These are phyloP conservation scores for Baronia brevicornis DNA, from an alignment of 2,888 invertebrate genomes.

Conservation along the genomic window DNA sequence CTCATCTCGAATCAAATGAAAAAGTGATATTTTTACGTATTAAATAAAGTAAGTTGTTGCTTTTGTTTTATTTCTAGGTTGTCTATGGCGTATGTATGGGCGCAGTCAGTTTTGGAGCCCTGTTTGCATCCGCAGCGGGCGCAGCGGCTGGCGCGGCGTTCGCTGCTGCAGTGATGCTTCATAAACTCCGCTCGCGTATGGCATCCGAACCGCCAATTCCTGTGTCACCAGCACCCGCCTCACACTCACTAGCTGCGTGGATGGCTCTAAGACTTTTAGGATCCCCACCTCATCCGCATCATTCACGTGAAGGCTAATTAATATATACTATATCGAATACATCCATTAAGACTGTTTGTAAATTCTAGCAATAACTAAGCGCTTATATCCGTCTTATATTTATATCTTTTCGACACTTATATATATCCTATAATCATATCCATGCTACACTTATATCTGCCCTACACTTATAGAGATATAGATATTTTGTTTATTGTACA, in stretches of 20 bases:
- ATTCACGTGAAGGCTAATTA: constrained; percentile 47
- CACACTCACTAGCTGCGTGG: constrained; percentile 83
- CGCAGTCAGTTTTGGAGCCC: constrained; percentile 89
- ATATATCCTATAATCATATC: no score
- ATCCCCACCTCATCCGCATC: constrained; percentile 52
- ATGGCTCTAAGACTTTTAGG: constrained; percentile 81
- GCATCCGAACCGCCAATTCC: constrained; percentile 70
- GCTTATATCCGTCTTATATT: constrained; percentile 10
- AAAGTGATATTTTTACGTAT: no score
- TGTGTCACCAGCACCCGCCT: constrained; percentile 68
- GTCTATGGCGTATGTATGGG: constrained; percentile 95
- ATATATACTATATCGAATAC: constrained; percentile 2
- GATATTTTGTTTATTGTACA: no score
- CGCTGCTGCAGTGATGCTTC: constrained; percentile 89
- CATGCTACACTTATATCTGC: no score
- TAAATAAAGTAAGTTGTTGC: background rate
- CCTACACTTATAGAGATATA: no score
- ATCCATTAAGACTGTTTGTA: constrained; percentile 32
- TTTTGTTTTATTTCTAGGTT: constrained; percentile 55
- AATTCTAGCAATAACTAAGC: constrained; percentile 20
- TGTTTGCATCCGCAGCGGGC: constrained; percentile 90
- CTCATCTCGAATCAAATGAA: no score
- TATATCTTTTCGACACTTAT: no score
- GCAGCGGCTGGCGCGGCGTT: constrained; percentile 91
- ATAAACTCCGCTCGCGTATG: constrained; percentile 84